Evolutionary conservation across 2,113 vertebrate genomes (phyloP).

Genomic region (Glaucidium brasilianum): DNA sequence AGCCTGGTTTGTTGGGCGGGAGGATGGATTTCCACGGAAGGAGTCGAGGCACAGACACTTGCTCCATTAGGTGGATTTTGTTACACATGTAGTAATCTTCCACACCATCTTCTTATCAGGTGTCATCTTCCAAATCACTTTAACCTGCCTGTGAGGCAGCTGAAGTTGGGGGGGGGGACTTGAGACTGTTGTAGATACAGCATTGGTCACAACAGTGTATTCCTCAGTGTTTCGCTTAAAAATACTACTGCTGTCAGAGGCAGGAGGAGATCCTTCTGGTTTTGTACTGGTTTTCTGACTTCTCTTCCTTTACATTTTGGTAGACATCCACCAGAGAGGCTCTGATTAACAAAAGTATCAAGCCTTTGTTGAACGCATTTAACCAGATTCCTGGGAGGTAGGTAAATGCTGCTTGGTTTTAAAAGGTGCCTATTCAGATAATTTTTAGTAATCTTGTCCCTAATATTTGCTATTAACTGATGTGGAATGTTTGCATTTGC

Average conservation of each 20-base stretch:
- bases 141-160: too few species aligned
- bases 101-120: not conserved
- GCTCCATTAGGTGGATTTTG: accelerated
- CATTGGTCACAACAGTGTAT: accelerated
- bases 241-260: accelerated
- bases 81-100: not conserved
- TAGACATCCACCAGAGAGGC: constrained; percentile 86
- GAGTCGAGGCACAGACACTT: accelerated
- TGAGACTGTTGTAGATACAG: accelerated
- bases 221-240: not conserved
- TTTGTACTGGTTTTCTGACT: not conserved
- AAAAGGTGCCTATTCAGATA: not conserved
- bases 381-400: constrained; percentile 91
- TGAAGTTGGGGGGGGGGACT: accelerated
- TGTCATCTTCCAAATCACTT: accelerated
- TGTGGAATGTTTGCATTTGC: constrained; percentile 52
- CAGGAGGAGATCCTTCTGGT: not conserved
- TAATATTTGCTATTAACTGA: not conserved
- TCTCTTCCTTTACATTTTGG: constrained; percentile 9
- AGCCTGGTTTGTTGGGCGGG: accelerated
- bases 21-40: not conserved
- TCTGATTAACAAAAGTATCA: constrained; percentile 82
- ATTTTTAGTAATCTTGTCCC: not conserved
- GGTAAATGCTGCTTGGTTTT: constrained; percentile 1
- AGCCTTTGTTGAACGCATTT: constrained; percentile 81